phyloP scores from a whole-genome alignment of 2,797 vertebrate species.

The Prunella strophiata region DNA sequence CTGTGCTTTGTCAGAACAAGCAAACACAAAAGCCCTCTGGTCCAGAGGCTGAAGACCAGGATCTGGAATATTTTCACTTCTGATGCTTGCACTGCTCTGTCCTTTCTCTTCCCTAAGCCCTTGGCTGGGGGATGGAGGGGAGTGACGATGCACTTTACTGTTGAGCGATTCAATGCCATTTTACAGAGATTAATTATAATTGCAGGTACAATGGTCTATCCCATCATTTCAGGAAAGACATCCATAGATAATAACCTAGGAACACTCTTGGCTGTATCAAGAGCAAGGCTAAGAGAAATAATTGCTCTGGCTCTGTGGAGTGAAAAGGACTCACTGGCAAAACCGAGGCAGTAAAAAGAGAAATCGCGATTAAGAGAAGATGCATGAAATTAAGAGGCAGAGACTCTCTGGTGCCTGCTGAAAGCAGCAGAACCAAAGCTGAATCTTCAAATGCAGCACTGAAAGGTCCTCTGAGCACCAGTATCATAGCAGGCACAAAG shows the following conservation, averaged over 20 bases:
- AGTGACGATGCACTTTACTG: neutral
- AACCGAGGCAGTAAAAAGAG: constrained; percentile 54
- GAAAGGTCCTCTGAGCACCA: neutral
- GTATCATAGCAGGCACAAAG: neutral
- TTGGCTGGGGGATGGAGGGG: neutral
- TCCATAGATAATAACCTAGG: constrained; percentile 61
- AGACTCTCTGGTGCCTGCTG: neutral
- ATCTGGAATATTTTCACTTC: neutral
- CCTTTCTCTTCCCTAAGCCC: neutral
- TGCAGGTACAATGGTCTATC: constrained; percentile 50
- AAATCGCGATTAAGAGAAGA: neutral
- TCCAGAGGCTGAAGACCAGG: neutral
- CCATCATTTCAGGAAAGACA: constrained; percentile 59
- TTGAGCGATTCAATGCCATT: neutral
- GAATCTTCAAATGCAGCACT: neutral
- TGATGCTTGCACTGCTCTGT: neutral
- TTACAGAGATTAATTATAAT: constrained; percentile 46
- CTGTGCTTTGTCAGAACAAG: neutral
- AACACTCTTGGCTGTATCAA: constrained; percentile 51
- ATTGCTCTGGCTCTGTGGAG: constrained; percentile 54
- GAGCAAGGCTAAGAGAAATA: constrained; percentile 67
- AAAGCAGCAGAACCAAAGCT: neutral
- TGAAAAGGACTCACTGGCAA: constrained; percentile 49
- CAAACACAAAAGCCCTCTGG: neutral
- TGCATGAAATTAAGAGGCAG: neutral